Percentiles rank a stretch among this genome's conserved stretches.
phyloP scores from a whole-genome alignment of 2,113 vertebrate genomes.

The Vombatus ursinus region DNA sequence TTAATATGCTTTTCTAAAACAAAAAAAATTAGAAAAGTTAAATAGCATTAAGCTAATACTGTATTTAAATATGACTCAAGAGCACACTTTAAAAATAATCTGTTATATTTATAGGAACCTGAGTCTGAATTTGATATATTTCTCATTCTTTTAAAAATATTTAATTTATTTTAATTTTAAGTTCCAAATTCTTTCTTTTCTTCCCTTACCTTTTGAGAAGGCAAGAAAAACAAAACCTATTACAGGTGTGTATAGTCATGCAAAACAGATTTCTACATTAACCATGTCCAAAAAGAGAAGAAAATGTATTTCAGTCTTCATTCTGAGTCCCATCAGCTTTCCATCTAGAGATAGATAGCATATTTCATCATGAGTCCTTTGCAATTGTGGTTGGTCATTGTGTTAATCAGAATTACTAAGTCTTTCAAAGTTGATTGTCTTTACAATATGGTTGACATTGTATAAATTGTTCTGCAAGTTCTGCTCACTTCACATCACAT shows the following conservation, averaged over 20 bases:
- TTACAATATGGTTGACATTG: not conserved
- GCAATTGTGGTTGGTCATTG: too few species aligned
- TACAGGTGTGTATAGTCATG: not conserved
- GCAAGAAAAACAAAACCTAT: not conserved
- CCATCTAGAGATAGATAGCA: not conserved
- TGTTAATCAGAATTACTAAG: not conserved
- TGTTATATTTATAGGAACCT: too few species aligned
- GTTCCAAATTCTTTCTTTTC: not conserved
- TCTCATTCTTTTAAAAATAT: not conserved
- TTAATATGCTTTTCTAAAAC: slow-evolving; percentile 18
- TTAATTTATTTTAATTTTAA: not conserved
- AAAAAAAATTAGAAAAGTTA: slow-evolving; percentile 31
- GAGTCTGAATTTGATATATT: slow-evolving; percentile 37
- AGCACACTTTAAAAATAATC: not conserved
- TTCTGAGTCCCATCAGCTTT: not conserved
- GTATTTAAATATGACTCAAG: slow-evolving; percentile 41
- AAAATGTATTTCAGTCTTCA: not conserved
- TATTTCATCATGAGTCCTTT: not conserved
- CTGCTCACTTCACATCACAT: not conserved
- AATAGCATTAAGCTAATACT: not conserved
- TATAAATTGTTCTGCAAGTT: not conserved
- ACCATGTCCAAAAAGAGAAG: not conserved
- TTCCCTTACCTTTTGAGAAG: not conserved
- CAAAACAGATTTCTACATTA: not conserved
- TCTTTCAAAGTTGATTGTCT: not conserved